phyloP scores from a whole-genome alignment of 2,113 vertebrate species.

The Hiodon alosoides region DNA sequence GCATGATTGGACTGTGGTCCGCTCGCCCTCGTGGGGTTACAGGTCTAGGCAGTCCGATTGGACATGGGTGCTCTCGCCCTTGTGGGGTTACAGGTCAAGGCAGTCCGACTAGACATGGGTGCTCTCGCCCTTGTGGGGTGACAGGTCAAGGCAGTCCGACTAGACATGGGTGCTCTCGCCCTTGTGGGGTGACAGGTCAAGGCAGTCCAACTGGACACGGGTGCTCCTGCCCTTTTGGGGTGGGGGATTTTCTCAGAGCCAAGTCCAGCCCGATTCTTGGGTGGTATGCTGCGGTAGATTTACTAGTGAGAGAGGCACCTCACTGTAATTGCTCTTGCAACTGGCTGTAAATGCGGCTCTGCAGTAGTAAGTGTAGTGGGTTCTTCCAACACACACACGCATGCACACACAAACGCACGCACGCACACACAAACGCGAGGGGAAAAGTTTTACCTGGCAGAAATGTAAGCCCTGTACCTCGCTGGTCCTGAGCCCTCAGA shows the following conservation, averaged over 20 bases:
- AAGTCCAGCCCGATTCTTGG: neutral
- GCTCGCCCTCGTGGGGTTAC: too few relatives aligned
- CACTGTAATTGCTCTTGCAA: too few relatives aligned
- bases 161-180: neutral
- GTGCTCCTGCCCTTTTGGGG: neutral
- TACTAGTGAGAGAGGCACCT: neutral
- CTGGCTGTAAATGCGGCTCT: too few relatives aligned
- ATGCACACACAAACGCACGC: too few relatives aligned
- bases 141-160: neutral
- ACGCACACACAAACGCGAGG: too few relatives aligned
- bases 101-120: too few relatives aligned
- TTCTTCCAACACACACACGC: too few relatives aligned
- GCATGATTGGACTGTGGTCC: too few relatives aligned
- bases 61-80: neutral
- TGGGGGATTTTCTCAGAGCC: neutral
- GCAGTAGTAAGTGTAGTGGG: too few relatives aligned
- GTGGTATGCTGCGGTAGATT: neutral
- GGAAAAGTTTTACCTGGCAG: too few relatives aligned
- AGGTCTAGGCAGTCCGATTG: too few relatives aligned
- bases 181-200: neutral
- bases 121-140: neutral
- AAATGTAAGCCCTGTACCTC: too few relatives aligned
- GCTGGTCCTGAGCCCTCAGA: neutral
- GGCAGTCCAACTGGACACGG: neutral
- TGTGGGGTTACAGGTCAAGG: neutral